Evolutionary conservation across 2,888 invertebrate species (phyloP).

Genomic region (Sepiola atlantica): DNA sequence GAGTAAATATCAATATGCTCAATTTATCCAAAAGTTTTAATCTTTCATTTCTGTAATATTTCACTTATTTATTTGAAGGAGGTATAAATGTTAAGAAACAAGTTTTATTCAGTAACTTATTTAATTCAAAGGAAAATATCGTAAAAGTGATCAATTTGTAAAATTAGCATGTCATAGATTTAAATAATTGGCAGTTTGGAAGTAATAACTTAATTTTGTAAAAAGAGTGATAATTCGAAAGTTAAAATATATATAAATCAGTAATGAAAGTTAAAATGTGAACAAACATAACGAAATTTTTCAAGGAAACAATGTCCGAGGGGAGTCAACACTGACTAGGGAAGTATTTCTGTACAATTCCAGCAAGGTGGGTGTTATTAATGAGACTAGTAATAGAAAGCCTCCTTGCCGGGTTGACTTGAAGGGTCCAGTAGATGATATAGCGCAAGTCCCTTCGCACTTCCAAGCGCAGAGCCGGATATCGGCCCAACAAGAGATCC

Average conservation of each 20-base stretch:
- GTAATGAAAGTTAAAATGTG: background rate
- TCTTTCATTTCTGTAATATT: too few relatives aligned
- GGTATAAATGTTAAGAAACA: too few relatives aligned
- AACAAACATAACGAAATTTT: background rate
- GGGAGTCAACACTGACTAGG: background rate
- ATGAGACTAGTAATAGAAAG: background rate
- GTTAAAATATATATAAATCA: too few relatives aligned
- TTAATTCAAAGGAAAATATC: background rate
- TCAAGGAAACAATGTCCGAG: background rate
- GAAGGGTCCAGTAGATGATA: conserved; percentile 34
- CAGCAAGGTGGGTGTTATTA: background rate
- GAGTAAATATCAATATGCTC: too few relatives aligned
- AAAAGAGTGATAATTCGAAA: too few relatives aligned
- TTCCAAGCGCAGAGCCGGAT: background rate
- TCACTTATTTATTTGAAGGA: too few relatives aligned
- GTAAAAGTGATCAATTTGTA: too few relatives aligned
- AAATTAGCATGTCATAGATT: too few relatives aligned
- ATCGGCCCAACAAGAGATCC: background rate
- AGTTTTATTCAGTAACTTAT: background rate
- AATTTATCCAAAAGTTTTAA: too few relatives aligned
- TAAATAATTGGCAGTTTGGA: too few relatives aligned
- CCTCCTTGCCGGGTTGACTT: background rate
- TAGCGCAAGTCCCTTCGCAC: background rate
- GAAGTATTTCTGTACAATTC: background rate
- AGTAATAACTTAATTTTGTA: too few relatives aligned